Conservation (phyloP, 2,113 vertebrate species). For the Rattus norvegicus region GRCr8 NC_086027.1:61683501-61684000, state of each 20-base stretch:
- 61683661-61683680: not conserved
- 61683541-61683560: not conserved
- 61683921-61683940: too few species aligned
- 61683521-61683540: not conserved
- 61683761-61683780: not conserved
- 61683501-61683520: not conserved
- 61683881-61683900: too few species aligned
- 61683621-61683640: not conserved
- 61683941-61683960: too few species aligned
- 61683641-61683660: not conserved
- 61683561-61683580: not conserved
- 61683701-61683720: not conserved
- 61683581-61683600: not conserved
- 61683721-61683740: not conserved
- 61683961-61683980: too few species aligned
- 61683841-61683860: not conserved
- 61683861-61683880: too few species aligned
- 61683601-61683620: not conserved
- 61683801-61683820: fast-evolving
- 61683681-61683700: not conserved
- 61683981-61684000: too few species aligned
- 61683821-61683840: not conserved
- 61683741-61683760: not conserved
- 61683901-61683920: too few species aligned
- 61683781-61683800: not conserved